Evolutionary conservation across 2,797 vertebrate species (phyloP).

Genomic region (Esox lucius): DNA sequence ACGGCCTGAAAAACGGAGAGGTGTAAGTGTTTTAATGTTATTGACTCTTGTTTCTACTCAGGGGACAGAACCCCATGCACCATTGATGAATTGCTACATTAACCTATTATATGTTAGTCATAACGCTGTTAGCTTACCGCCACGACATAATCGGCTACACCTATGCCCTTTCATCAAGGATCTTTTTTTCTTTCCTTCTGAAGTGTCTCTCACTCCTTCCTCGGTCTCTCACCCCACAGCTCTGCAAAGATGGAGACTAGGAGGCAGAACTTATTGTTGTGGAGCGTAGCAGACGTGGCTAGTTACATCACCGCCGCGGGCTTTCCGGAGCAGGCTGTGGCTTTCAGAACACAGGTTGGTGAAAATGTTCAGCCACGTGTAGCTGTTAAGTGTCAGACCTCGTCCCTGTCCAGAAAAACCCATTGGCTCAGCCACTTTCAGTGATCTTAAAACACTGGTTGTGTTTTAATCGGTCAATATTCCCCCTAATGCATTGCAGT

Average conservation of each 20-base stretch:
- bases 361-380: slow-evolving; percentile 31
- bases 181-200: too few species aligned
- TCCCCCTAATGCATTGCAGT: background rate
- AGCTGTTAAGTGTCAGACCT: slow-evolving; percentile 21
- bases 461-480: background rate
- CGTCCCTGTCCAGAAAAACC: background rate
- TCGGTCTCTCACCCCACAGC: slow-evolving; percentile 40
- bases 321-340: slow-evolving; percentile 87
- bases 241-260: slow-evolving; percentile 76
- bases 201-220: background rate
- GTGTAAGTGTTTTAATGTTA: slow-evolving; percentile 63
- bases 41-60: background rate
- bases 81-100: background rate
- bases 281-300: slow-evolving; percentile 87
- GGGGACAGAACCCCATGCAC: background rate
- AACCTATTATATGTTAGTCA: background rate
- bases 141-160: background rate
- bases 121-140: background rate
- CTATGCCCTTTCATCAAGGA: background rate
- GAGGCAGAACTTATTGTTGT: slow-evolving; percentile 82
- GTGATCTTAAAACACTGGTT: background rate
- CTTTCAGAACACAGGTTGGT: slow-evolving; percentile 87
- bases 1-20: slow-evolving; percentile 60
- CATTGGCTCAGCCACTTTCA: background rate
- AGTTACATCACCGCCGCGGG: slow-evolving; percentile 88